A percentile compares a stretch with the other conserved stretches of the same genome.
phyloP scores from a whole-genome alignment of 2,113 vertebrate species.

The Solea solea region DNA sequence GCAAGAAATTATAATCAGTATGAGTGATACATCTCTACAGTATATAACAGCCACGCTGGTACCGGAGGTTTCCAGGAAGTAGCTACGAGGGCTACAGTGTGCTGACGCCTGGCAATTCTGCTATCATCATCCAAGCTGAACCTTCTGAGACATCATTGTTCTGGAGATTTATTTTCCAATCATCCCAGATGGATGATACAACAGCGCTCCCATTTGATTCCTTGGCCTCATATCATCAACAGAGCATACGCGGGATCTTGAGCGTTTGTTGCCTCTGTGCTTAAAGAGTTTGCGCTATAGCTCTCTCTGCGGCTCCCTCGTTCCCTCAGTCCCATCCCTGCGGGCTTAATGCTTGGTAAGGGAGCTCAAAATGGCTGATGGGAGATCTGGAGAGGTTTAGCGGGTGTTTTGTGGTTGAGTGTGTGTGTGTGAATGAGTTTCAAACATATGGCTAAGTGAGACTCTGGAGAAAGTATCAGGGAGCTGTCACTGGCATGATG shows the following conservation, averaged over 20 bases:
- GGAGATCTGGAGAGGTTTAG: conserved; percentile 23
- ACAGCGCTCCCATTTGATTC: conserved; percentile 1
- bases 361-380: conserved; percentile 29
- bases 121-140: neutral
- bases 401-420: conserved; percentile 12
- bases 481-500: conserved; percentile 53
- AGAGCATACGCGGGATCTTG: neutral
- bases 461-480: conserved; percentile 34
- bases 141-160: neutral
- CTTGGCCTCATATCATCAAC: conserved; percentile 4
- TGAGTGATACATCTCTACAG: neutral
- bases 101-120: conserved; percentile 11
- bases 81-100: neutral
- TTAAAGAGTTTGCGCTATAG: neutral
- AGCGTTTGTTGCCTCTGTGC: neutral
- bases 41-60: neutral
- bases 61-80: neutral
- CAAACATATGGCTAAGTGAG: neutral
- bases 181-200: neutral
- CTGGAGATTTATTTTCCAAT: conserved; percentile 1
- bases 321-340: conserved; percentile 9
- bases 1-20: neutral
- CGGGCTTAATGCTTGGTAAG: conserved; percentile 29
- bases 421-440: conserved; percentile 1
- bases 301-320: neutral